Evolutionary conservation across 1,140 invertebrate species (phyloP).

Genomic region (Hyposmocoma kahamanoa): DNA sequence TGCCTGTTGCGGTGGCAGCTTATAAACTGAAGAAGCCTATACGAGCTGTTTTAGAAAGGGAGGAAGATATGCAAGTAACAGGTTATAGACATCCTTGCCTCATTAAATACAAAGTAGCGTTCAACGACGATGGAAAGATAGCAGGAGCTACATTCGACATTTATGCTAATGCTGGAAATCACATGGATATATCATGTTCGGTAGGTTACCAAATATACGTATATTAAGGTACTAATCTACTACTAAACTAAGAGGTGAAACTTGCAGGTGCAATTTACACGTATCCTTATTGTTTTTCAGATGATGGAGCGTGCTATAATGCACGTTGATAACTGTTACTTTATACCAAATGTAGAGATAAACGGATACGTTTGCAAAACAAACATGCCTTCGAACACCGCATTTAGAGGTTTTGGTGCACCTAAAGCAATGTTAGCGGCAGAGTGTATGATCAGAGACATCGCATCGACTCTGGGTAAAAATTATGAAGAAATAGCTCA

Average conservation of each 20-base stretch:
- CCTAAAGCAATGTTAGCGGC: constrained; percentile 84
- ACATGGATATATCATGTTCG: constrained; percentile 79
- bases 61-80: constrained; percentile 88
- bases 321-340: constrained; percentile 79
- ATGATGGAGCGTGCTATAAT: constrained; percentile 77
- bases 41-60: constrained; percentile 84
- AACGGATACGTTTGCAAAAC: constrained; percentile 79
- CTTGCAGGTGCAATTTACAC: too few species aligned
- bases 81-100: constrained; percentile 86
- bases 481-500: constrained; percentile 47
- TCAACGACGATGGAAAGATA: constrained; percentile 78
- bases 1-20: constrained; percentile 76
- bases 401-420: constrained; percentile 84
- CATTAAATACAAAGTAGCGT: constrained; percentile 84
- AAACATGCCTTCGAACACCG: constrained; percentile 84
- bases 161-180: constrained; percentile 82
- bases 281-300: constrained; percentile 46
- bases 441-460: constrained; percentile 79
- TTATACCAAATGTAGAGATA: constrained; percentile 74
- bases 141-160: constrained; percentile 76
- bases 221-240: too few species aligned
- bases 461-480: constrained; percentile 76
- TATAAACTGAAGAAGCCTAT: constrained; percentile 79
- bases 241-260: too few species aligned
- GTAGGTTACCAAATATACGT: constrained; percentile 70